Base-by-base conservation (phyloP, 1,140 invertebrate species). In the Saxidomus purpurata region DNA sequence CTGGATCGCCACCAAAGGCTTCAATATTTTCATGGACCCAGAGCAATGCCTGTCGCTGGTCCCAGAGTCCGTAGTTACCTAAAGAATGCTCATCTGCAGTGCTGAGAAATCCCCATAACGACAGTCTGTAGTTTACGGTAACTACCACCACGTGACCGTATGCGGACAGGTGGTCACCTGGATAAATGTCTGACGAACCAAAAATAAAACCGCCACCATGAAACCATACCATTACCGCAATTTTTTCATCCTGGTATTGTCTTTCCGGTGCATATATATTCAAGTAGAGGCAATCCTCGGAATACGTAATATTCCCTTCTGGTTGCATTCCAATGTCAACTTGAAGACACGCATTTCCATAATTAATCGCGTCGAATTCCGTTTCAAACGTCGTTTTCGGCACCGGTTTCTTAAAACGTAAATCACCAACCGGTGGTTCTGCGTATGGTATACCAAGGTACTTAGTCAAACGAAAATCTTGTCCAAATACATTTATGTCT, bases 281-380 rank as follows among this genome's bases (percentile, higher is more conserved):
- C 80, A 99, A 97, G 95, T 98, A 98, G 13, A 99, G 97, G 95
- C 99, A 99, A 96, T 99, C 98, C 96, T 99, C 99, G 90, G 97
- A 98, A 40, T 82, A 49, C 22, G 97, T 96, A 3, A 98, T 97
- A n/a, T 71, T 25, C 17, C 40, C 36, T 19, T 40, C 22, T 0
- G 79, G 74, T 49, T 92, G 92, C 19, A 89, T 80, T n/a, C 92
- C 79, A n/a, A 81, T 55, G 36, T 81, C 52, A 1, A 63, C 22
- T 34, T 82, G 80, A 25, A 82, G 11, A 40, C 80, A 91, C 4
- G 90, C 80, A 97, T 90, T 97, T 96, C 22, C 98, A 91, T 97
- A 97, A 93, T 96, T 36, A 15, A 90, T 90, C 13, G 92, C 92
- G 49, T 92, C 55, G 6, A 90, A 82, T 9, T 90, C 86, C 2